phyloP scores from a whole-genome alignment of 2,797 vertebrate genomes.

The Xyrichtys novacula region DNA sequence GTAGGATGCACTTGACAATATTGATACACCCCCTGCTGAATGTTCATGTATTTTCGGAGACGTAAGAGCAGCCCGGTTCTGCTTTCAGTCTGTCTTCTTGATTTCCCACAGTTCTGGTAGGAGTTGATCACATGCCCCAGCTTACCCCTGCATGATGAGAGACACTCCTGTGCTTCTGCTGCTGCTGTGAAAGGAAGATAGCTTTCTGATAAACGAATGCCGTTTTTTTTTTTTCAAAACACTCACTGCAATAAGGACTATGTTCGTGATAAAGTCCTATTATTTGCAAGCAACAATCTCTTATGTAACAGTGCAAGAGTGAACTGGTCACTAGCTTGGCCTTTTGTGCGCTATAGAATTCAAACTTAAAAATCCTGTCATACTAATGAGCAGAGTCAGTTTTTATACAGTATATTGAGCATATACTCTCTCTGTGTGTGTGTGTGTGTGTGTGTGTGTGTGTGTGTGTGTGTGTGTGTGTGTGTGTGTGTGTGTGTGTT shows the following conservation, averaged over 20 bases:
- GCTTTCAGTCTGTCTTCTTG: slow-evolving; percentile 16
- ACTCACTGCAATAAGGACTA: slow-evolving; percentile 11
- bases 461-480: background rate
- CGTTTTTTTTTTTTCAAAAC: slow-evolving; percentile 21
- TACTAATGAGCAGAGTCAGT: slow-evolving; percentile 15
- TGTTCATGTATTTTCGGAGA: background rate
- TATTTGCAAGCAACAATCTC: slow-evolving; percentile 27
- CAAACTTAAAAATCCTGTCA: slow-evolving; percentile 40
- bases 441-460: background rate
- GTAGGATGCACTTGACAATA: background rate
- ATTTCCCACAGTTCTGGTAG: slow-evolving; percentile 45
- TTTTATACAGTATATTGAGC: background rate
- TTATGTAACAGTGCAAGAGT: slow-evolving; percentile 25
- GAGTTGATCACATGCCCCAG: slow-evolving; percentile 71
- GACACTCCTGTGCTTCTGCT: slow-evolving; percentile 22
- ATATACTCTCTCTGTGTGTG: background rate
- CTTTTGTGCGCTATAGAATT: slow-evolving; percentile 14
- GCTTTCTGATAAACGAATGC: slow-evolving; percentile 1
- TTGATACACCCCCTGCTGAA: background rate
- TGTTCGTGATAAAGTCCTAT: slow-evolving; percentile 19
- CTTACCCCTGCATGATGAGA: slow-evolving; percentile 54
- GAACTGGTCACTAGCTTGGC: slow-evolving; percentile 16
- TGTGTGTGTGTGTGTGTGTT: background rate
- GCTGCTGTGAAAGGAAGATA: slow-evolving; percentile 17
- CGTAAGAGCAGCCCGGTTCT: background rate